Percentiles rank a stretch among this genome's conserved stretches.
These are phyloP conservation scores for Melieria picta DNA, from an alignment of 2,888 invertebrate genomes.

Conservation along the genomic window DNA sequence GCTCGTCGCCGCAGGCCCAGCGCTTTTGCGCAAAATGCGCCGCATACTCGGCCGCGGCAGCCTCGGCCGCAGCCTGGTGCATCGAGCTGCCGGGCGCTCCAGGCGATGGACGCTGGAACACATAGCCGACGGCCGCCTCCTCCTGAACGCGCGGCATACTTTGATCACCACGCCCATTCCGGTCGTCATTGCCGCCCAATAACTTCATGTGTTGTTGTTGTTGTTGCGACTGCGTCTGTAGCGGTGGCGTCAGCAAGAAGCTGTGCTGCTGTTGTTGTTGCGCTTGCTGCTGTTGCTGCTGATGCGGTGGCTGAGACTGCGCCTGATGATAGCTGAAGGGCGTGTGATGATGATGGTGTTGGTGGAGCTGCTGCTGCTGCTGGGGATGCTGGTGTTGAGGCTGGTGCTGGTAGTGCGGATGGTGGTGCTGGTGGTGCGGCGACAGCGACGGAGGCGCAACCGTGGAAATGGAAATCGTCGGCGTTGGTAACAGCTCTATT, in stretches of 20 bases:
- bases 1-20: slow-evolving; percentile 92
- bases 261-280: slow-evolving; percentile 46
- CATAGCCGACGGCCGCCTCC: slow-evolving; percentile 87
- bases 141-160: slow-evolving; percentile 70
- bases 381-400: slow-evolving; percentile 54
- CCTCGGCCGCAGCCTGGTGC: slow-evolving; percentile 76
- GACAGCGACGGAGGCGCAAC: slow-evolving; percentile 55
- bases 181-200: slow-evolving; percentile 74
- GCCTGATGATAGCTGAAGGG: slow-evolving; percentile 27
- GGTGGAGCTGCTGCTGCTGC: not conserved
- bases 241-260: not conserved
- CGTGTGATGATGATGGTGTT: slow-evolving; percentile 13
- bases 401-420: slow-evolving; percentile 63
- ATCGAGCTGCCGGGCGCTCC: slow-evolving; percentile 49
- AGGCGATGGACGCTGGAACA: slow-evolving; percentile 70
- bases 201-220: slow-evolving; percentile 80
- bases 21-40: slow-evolving; percentile 79
- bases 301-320: slow-evolving; percentile 7
- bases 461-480: slow-evolving; percentile 64
- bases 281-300: slow-evolving; percentile 20
- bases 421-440: slow-evolving; percentile 58
- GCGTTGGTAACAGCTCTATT: slow-evolving; percentile 66
- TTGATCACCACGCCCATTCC: slow-evolving; percentile 68
- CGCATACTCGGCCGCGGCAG: slow-evolving; percentile 72
- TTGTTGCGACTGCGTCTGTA: slow-evolving; percentile 51